Percentiles rank a stretch among this genome's conserved stretches.
phyloP scores from a whole-genome alignment of 2,113 vertebrate genomes.

The Oreotrochilus melanogaster region DNA sequence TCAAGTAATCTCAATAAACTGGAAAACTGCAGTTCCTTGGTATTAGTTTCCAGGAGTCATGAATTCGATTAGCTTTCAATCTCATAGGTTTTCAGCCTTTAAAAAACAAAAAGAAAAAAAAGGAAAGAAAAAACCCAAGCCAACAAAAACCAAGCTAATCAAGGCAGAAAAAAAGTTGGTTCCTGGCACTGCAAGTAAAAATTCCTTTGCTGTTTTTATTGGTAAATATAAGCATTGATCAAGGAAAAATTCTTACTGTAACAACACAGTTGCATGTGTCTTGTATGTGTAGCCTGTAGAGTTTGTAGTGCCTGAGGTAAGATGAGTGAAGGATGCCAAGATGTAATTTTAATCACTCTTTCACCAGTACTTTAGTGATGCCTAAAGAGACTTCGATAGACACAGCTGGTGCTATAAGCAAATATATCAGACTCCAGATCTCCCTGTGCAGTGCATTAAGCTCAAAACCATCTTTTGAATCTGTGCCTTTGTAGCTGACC shows the following conservation, averaged over 20 bases:
- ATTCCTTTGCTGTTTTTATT: not conserved
- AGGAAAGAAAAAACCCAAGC: not conserved
- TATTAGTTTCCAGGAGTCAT: not conserved
- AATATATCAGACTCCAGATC: not conserved
- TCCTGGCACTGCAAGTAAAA: not conserved
- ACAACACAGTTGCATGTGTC: not conserved
- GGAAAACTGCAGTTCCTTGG: not conserved
- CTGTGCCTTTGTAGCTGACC: not conserved
- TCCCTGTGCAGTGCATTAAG: not conserved
- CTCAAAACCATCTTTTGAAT: not conserved
- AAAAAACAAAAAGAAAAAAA: not conserved
- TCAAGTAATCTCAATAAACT: not conserved
- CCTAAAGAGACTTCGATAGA: not conserved
- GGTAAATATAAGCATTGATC: not conserved
- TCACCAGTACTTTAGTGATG: not conserved
- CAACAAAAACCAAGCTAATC: not conserved
- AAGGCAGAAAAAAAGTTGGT: not conserved
- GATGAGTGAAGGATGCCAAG: not conserved
- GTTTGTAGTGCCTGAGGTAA: not conserved
- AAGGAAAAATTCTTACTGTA: not conserved
- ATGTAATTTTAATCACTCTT: not conserved
- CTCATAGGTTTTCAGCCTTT: not conserved
- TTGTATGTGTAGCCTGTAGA: not conserved
- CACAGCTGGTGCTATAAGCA: not conserved
- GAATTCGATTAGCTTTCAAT: not conserved